A percentile compares a stretch with the other conserved stretches of the same genome.
Conservation (phyloP, 1,140 invertebrate genomes). For the Drosophila murphyi region DNA sequence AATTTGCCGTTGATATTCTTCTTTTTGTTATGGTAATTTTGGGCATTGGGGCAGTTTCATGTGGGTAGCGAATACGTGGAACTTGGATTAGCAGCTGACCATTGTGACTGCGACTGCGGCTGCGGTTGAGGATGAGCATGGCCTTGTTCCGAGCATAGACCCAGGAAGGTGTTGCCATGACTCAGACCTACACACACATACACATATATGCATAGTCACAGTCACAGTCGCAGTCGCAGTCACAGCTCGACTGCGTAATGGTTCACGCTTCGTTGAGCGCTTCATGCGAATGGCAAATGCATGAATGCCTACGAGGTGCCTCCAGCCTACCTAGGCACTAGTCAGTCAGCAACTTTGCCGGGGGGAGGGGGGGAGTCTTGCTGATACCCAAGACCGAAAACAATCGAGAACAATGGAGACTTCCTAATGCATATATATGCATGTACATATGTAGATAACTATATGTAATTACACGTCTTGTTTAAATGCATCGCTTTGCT, state of each 20-base stretch:
- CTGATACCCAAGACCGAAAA: not conserved
- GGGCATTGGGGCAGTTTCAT: constrained; percentile 1
- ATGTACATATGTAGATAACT: too few species aligned
- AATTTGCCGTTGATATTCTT: not conserved
- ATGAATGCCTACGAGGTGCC: constrained; percentile 37
- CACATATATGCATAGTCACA: not conserved
- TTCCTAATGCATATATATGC: not conserved
- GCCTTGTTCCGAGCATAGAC: constrained; percentile 22
- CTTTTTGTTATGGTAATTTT: constrained; percentile 1
- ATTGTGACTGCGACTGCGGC: not conserved
- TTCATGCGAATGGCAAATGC: constrained; percentile 58
- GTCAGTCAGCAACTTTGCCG: constrained; percentile 4
- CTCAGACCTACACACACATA: not conserved
- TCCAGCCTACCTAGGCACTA: not conserved
- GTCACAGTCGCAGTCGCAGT: constrained; percentile 13
- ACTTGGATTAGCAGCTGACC: constrained; percentile 6
- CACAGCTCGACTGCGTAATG: constrained; percentile 44
- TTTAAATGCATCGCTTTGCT: not conserved
- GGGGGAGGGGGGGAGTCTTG: not conserved
- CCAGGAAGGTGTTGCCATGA: constrained; percentile 23
- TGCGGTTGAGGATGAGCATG: constrained; percentile 5
- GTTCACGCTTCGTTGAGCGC: constrained; percentile 62
- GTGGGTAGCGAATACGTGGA: constrained; percentile 1
- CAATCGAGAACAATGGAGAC: constrained; percentile 10
- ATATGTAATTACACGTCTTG: constrained; percentile 6